These are phyloP conservation scores for Podarcis muralis DNA, from an alignment of 2,113 vertebrate species.

Conservation along the genomic window DNA sequence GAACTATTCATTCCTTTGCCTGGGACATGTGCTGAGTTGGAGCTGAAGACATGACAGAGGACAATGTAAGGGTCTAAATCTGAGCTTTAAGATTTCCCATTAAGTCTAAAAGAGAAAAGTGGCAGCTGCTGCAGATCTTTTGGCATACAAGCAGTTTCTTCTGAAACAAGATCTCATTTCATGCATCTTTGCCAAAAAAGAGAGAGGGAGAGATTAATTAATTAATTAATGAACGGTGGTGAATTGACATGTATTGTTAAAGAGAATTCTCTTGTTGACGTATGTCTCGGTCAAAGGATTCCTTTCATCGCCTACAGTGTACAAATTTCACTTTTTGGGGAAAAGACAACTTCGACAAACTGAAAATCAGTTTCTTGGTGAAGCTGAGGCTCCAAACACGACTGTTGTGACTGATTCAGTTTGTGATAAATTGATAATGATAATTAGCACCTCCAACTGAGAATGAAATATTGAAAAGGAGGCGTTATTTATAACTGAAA, in stretches of 20 bases:
- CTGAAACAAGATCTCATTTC: constrained; percentile 73
- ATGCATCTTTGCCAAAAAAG: constrained; percentile 38
- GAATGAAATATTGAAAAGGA: background rate
- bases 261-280: constrained; percentile 39
- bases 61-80: constrained; percentile 19
- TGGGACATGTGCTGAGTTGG: background rate
- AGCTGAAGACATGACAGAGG: background rate
- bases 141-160: constrained; percentile 66
- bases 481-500: background rate
- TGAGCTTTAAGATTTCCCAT: constrained; percentile 50
- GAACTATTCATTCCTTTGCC: background rate
- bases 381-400: background rate
- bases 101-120: constrained; percentile 56
- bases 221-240: constrained; percentile 56
- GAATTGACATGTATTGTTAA: constrained; percentile 13
- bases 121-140: constrained; percentile 72
- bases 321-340: constrained; percentile 30
- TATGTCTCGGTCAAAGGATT: constrained; percentile 27
- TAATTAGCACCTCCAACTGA: background rate
- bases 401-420: background rate
- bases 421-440: background rate
- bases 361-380: background rate
- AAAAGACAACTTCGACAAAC: constrained; percentile 38
- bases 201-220: constrained; percentile 43
- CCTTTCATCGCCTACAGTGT: constrained; percentile 1